Evolutionary conservation across 2,797 vertebrate species (phyloP).

Genomic region (Acanthiza pusilla): DNA sequence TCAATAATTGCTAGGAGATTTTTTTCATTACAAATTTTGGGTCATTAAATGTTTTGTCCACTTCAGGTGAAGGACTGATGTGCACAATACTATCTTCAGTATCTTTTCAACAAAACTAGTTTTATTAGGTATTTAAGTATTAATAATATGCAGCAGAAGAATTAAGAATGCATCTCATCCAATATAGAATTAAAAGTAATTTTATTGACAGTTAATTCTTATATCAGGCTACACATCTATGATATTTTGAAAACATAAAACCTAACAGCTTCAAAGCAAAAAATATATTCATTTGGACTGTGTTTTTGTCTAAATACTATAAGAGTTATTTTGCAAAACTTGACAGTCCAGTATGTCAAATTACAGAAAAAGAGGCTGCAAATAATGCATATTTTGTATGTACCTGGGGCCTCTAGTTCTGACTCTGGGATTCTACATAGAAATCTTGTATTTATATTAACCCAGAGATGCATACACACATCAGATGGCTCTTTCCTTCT

Average conservation of each 20-base stretch:
- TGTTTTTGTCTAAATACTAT: not conserved
- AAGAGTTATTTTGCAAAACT: not conserved
- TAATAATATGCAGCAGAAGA: not conserved
- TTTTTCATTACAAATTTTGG: not conserved
- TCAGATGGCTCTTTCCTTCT: not conserved
- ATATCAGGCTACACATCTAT: not conserved
- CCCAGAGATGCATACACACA: not conserved
- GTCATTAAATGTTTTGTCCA: not conserved
- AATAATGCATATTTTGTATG: not conserved
- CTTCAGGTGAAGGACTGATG: not conserved
- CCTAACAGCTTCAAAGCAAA: not conserved
- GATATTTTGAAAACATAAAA: slow-evolving; percentile 15
- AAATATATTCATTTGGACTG: not conserved
- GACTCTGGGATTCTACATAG: not conserved
- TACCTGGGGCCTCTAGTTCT: not conserved
- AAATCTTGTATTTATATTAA: not conserved
- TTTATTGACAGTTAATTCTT: not conserved
- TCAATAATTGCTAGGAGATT: not conserved
- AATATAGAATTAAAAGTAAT: not conserved
- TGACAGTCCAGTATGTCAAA: not conserved
- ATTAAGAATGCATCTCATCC: not conserved
- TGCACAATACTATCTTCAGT: not conserved
- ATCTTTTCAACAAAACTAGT: not conserved
- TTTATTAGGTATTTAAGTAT: not conserved
- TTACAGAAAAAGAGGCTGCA: not conserved